Conservation (phyloP, 2,113 vertebrate genomes). For the Hiodon tergisus region DNA sequence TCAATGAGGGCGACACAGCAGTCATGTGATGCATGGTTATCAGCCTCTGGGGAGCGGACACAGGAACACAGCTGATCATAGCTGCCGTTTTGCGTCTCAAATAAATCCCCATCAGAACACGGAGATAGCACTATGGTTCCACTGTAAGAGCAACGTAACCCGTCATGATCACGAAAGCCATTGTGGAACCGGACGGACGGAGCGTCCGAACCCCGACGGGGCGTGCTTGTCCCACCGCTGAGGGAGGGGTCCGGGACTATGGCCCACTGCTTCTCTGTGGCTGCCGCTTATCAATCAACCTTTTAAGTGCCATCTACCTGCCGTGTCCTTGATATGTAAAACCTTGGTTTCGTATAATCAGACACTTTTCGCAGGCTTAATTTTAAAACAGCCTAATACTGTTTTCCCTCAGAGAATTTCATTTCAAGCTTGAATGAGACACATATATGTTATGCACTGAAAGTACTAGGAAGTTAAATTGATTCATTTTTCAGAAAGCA, state of each 20-base stretch:
- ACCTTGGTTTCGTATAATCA: too few relatives aligned
- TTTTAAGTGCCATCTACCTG: too few relatives aligned
- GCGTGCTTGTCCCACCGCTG: neutral
- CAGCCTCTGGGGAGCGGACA: conserved; percentile 40
- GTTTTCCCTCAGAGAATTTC: neutral
- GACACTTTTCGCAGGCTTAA: neutral
- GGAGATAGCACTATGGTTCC: neutral
- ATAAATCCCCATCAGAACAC: neutral
- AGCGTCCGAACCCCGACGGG: neutral
- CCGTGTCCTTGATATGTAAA: neutral
- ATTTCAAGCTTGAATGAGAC: neutral
- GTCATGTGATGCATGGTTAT: conserved; percentile 22
- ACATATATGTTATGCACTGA: neutral
- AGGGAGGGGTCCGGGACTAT: neutral
- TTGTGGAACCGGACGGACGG: neutral
- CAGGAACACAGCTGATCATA: conserved; percentile 41
- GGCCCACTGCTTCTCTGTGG: neutral
- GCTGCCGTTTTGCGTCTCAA: neutral
- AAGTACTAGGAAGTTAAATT: neutral
- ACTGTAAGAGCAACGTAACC: neutral
- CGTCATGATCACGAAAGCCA: neutral
- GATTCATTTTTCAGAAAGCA: neutral
- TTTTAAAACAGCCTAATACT: neutral
- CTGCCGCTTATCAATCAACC: conserved; percentile 1
- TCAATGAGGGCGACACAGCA: conserved; percentile 32